These are phyloP conservation scores for Subanguina moxae DNA, from an alignment of 1,140 invertebrate species.

Conservation along the genomic window DNA sequence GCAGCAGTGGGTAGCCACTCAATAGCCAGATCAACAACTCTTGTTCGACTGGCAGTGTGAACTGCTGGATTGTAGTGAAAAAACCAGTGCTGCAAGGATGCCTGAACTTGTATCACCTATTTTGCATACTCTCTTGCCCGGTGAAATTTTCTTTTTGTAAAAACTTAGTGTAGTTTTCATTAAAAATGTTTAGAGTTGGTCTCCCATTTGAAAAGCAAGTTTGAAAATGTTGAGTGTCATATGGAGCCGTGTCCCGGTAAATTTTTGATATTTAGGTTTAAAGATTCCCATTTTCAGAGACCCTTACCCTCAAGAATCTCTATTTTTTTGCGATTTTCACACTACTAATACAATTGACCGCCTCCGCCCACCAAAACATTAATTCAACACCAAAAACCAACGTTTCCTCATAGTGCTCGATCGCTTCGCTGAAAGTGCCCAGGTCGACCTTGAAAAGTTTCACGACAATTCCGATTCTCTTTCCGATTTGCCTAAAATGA, in stretches of 20 bases:
- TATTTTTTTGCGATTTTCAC: not conserved
- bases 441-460: not conserved
- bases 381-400: no score
- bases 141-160: not conserved
- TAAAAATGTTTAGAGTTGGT: not conserved
- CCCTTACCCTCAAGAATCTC: no score
- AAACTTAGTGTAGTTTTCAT: not conserved
- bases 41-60: no score
- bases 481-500: no score
- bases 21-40: no score
- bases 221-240: not conserved
- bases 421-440: not conserved
- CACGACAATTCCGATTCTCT: no score
- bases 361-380: no score
- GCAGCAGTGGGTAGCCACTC: no score
- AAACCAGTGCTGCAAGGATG: not conserved
- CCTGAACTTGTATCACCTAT: not conserved
- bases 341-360: no score
- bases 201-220: not conserved
- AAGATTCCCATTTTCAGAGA: no score
- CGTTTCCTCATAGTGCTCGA: not conserved
- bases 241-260: not conserved
- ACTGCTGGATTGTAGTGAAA: no score
- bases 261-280: not conserved
- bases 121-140: not conserved